phyloP scores from a whole-genome alignment of 2,113 vertebrate genomes.

The Sula dactylatra region DNA sequence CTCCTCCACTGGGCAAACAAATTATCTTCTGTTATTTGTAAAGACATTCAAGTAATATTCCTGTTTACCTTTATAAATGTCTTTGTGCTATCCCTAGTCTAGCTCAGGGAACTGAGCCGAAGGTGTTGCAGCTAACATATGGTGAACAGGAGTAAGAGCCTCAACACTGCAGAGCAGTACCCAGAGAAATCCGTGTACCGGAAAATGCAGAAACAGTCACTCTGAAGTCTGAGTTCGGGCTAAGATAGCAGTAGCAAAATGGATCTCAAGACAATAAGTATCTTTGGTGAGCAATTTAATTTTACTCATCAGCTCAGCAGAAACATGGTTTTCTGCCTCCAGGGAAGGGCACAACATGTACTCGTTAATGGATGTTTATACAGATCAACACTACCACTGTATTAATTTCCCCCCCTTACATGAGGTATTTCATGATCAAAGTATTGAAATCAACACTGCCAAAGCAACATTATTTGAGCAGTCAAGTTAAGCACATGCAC shows the following conservation, averaged over 20 bases:
- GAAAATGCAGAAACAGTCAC: background rate
- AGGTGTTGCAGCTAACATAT: background rate
- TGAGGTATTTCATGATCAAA: background rate
- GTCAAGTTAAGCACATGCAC: background rate
- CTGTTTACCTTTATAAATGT: background rate
- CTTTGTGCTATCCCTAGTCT: background rate
- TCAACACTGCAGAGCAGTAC: background rate
- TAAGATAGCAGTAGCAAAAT: background rate
- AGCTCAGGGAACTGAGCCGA: background rate
- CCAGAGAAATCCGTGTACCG: background rate
- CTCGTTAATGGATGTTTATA: slow-evolving; percentile 3
- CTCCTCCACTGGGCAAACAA: background rate
- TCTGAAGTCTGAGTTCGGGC: background rate
- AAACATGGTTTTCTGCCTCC: background rate
- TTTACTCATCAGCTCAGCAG: background rate
- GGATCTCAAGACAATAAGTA: background rate
- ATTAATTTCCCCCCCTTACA: background rate
- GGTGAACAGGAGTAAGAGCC: background rate
- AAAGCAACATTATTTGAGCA: background rate
- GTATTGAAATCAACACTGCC: background rate
- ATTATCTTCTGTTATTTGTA: background rate
- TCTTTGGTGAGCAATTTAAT: background rate
- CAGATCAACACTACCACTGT: background rate
- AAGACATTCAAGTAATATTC: background rate
- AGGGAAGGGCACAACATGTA: background rate